Percentiles rank a stretch among this genome's conserved stretches.
Conservation (phyloP, 1,140 invertebrate genomes). For the Camponotus vicinus region DNA sequence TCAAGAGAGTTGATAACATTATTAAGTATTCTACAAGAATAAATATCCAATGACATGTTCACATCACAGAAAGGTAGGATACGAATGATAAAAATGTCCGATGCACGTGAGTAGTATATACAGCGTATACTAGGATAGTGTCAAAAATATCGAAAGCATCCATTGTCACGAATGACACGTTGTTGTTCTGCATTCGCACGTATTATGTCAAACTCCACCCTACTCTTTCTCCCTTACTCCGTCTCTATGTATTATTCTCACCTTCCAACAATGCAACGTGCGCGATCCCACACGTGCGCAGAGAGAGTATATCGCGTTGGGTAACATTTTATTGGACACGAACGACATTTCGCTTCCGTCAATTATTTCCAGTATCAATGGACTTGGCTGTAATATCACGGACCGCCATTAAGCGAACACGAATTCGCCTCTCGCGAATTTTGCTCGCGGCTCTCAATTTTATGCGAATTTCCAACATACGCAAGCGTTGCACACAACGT, state of each 20-base stretch:
- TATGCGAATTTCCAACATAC: not conserved
- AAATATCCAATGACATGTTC: no score
- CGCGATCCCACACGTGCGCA: not conserved
- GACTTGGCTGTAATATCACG: conserved; percentile 4
- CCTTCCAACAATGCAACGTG: conserved; percentile 28
- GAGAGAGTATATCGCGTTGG: not conserved
- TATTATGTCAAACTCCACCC: conserved; percentile 18
- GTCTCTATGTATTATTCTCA: conserved; percentile 10
- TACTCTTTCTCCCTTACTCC: not conserved
- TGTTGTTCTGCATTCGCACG: conserved; percentile 34
- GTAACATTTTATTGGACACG: conserved; percentile 17
- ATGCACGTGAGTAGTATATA: not conserved
- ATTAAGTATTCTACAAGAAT: not conserved
- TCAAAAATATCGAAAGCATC: conserved; percentile 50
- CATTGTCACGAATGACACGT: conserved; percentile 11
- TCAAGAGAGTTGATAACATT: not conserved
- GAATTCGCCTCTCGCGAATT: not conserved
- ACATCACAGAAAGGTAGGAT: not conserved
- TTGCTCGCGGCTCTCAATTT: not conserved
- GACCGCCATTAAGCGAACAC: conserved; percentile 16
- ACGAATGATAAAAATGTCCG: conserved; percentile 22
- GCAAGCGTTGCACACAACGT: not conserved
- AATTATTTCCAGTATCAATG: conserved; percentile 44
- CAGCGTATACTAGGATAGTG: not conserved
- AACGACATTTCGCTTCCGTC: conserved; percentile 27